These are phyloP conservation scores for Pogonophryne albipinna DNA, from an alignment of 2,797 vertebrate species.

Conservation along the genomic window DNA sequence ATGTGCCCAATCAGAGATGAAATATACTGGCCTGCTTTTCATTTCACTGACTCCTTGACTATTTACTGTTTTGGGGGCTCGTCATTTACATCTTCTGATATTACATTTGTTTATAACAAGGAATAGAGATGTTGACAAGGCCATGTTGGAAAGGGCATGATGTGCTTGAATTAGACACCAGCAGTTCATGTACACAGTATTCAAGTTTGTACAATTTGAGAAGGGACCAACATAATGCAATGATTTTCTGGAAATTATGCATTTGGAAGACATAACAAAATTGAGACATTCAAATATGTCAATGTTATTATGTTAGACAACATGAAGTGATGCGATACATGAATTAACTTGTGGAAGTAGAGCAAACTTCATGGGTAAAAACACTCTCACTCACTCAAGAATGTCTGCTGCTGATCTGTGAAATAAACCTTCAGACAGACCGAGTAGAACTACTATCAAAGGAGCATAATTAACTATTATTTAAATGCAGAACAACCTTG, in stretches of 20 bases:
- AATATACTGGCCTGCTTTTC: constrained; percentile 76
- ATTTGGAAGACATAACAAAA: not conserved
- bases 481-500: no score
- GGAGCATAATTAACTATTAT: not conserved
- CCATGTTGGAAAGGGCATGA: constrained; percentile 19
- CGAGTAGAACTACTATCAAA: not conserved
- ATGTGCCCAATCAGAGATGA: constrained; percentile 73
- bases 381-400: not conserved
- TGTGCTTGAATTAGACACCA: constrained; percentile 26
- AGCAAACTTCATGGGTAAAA: not conserved
- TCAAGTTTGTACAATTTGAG: not conserved
- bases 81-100: constrained; percentile 55
- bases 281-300: not conserved
- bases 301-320: not conserved
- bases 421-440: not conserved
- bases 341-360: not conserved
- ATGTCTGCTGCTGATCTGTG: not conserved
- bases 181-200: constrained; percentile 3
- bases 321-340: not conserved
- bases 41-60: constrained; percentile 68
- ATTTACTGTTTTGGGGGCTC: constrained; percentile 45
- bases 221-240: not conserved
- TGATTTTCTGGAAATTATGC: not conserved
- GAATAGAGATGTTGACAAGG: constrained; percentile 38
- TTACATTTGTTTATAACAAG: constrained; percentile 61